Base-by-base conservation (phyloP, 1,140 invertebrate genomes). In the Maconellicoccus hirsutus region DNA sequence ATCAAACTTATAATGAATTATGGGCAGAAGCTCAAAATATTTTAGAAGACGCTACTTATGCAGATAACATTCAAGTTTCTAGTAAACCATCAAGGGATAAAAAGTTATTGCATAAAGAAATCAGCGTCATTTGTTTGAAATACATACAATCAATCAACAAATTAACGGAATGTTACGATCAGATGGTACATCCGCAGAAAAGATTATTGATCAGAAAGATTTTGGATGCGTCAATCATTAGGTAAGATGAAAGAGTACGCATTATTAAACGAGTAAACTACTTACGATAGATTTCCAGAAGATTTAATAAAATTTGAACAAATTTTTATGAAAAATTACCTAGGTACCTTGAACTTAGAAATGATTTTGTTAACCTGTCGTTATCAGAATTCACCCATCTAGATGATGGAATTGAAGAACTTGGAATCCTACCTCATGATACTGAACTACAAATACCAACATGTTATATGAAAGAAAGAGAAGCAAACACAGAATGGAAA, bases 181-280 rank as follows among this genome's bases (percentile, higher is more conserved):
- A 94, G 81, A 85, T 95, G 71, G 83, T 95, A 26, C 95, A 98
- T 77, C 93, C 94, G 0, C 95, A 98, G 79, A 97, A 97, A 78
- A 81, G 93, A 59, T 76, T 88, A 27, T 80, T 96, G 1, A 82
- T 97, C 0, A 85, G 86, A 63, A 86, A 89, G 73, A 77, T 94
- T 1, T 78, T 97, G 0, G 92, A 96, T 78, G 86, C 87, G 0
- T 85, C 85, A 26, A 83, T 96, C 59, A 93, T 66, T 14, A 66
- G 61, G 61, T 66, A 66, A 25, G 21, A 19, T 8, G n/a, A 52
- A 33, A 33, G 12, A 33, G 29, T 33, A 33, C 29, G 12, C 29
- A 12, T 6, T 12, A 33, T 3, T 33, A 33, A 33, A 33, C 3
- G 29, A 12, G 4, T 6, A 6, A 33, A 3, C 29, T 33, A 33